phyloP scores from a whole-genome alignment of 2,888 invertebrate species.

The Acanthopleura granulata region DNA sequence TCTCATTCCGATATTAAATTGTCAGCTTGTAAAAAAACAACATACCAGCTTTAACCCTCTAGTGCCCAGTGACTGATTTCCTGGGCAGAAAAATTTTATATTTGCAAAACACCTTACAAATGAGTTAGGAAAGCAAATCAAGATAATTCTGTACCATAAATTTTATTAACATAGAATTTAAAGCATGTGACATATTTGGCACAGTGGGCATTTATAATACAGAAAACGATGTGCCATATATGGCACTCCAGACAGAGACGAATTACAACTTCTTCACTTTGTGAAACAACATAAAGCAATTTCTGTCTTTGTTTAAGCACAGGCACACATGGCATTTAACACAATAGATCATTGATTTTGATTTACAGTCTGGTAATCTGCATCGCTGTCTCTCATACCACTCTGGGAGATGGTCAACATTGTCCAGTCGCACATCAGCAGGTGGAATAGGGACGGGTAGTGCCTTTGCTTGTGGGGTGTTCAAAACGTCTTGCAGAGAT shows the following conservation, averaged over 20 bases:
- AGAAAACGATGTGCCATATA: conserved; percentile 7
- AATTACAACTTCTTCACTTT: conserved; percentile 12
- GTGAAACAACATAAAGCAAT: neutral
- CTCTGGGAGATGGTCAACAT: neutral
- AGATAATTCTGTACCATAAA: neutral
- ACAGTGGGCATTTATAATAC: conserved; percentile 7
- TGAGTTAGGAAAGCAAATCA: conserved; percentile 4
- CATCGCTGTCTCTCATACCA: conserved; percentile 1
- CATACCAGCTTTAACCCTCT: conserved; percentile 7
- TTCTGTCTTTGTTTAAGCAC: conserved; percentile 13
- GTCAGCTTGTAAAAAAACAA: too few relatives aligned
- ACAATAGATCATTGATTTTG: neutral
- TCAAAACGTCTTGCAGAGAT: too few relatives aligned
- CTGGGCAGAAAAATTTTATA: neutral
- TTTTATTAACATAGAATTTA: neutral
- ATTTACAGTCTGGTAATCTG: conserved; percentile 1
- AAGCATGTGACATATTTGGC: conserved; percentile 1
- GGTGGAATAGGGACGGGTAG: conserved; percentile 3
- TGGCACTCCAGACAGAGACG: conserved; percentile 1
- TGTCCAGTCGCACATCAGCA: conserved; percentile 13
- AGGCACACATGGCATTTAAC: neutral
- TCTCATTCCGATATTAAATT: too few relatives aligned
- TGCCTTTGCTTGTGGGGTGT: conserved; percentile 14
- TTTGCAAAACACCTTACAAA: conserved; percentile 3
- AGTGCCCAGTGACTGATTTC: conserved; percentile 7